These are phyloP conservation scores for Meganola albula DNA, from an alignment of 2,888 invertebrate species.

Conservation along the genomic window DNA sequence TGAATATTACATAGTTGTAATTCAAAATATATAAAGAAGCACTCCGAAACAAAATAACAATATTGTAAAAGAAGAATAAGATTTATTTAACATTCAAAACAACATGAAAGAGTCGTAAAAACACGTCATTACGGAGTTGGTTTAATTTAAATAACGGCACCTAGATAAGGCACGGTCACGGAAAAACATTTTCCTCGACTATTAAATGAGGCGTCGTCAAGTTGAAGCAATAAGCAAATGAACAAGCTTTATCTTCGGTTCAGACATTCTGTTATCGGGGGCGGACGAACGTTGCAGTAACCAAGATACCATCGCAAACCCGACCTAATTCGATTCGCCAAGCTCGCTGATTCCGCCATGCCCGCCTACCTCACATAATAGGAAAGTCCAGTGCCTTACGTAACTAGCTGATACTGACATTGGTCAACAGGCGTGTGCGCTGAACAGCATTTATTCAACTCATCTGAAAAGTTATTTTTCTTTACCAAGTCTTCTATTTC, in stretches of 20 bases:
- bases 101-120: conserved; percentile 22
- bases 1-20: too few relatives aligned
- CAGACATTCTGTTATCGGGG: conserved; percentile 55
- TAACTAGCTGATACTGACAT: conserved; percentile 13
- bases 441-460: too few relatives aligned
- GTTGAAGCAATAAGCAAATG: conserved; percentile 63
- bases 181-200: conserved; percentile 50
- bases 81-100: conserved; percentile 15
- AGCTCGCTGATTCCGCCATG: conserved; percentile 33
- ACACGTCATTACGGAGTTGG: conserved; percentile 34
- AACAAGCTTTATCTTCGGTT: conserved; percentile 50
- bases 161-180: conserved; percentile 56
- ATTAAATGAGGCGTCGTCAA: conserved; percentile 52
- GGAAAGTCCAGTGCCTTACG: conserved; percentile 29
- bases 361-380: conserved; percentile 27
- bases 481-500: too few relatives aligned
- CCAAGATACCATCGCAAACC: conserved; percentile 58
- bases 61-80: conserved; percentile 7
- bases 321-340: conserved; percentile 67
- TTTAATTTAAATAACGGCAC: conserved; percentile 39
- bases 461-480: too few relatives aligned
- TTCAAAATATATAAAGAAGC: too few relatives aligned
- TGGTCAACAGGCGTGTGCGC: too few relatives aligned
- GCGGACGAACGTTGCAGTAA: conserved; percentile 43
- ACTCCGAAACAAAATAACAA: too few relatives aligned